Conservation (phyloP, 2,797 vertebrate genomes). For the Hippocampus kuda region DNA sequence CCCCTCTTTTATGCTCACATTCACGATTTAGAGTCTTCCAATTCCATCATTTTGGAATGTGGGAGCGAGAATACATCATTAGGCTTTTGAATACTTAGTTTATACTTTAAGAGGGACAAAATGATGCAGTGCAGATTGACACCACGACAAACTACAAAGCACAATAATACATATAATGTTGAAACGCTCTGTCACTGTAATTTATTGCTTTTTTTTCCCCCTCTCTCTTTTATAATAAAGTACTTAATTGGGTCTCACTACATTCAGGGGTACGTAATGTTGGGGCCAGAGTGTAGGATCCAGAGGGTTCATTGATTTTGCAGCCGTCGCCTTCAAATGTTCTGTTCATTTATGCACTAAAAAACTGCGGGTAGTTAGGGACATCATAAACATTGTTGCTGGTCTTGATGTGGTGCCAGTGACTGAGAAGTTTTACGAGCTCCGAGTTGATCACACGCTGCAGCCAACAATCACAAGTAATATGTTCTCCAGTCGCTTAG, state of each 20-base stretch:
- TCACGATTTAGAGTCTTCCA: no score
- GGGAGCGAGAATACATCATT: no score
- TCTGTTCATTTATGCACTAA: neutral
- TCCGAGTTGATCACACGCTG: constrained; percentile 11
- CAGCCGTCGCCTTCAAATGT: neutral
- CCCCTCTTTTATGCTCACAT: no score
- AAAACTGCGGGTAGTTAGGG: constrained; percentile 9
- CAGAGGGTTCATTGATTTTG: neutral
- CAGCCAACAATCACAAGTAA: neutral
- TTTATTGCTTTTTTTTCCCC: neutral
- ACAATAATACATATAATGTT: no score
- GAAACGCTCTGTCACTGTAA: neutral
- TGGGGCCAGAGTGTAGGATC: neutral
- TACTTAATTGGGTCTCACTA: neutral
- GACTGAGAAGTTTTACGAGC: constrained; percentile 15
- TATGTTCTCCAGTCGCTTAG: constrained; percentile 1
- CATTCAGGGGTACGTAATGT: neutral
- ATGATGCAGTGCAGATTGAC: no score
- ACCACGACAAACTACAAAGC: no score
- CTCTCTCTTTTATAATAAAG: no score
- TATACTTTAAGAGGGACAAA: no score
- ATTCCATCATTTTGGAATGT: no score
- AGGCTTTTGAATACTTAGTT: no score
- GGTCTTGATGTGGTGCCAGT: constrained; percentile 12
- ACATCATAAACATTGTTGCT: constrained; percentile 16